Base-by-base conservation (phyloP, 2,797 vertebrate genomes). In the Pipistrellus nathusii region DNA sequence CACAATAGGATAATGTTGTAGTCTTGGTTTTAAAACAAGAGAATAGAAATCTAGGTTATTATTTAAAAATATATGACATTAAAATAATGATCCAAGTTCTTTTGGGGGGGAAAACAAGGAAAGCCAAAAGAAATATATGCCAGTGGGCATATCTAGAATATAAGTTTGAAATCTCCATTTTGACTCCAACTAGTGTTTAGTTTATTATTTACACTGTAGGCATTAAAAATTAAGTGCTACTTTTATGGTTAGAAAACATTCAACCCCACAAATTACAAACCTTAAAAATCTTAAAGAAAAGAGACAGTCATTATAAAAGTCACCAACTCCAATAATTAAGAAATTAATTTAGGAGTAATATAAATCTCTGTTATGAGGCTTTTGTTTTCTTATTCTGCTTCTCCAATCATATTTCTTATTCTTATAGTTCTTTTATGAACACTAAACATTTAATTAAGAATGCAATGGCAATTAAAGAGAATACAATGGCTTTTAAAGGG, bases 41-140 rank as follows among this genome's bases (percentile, higher is more conserved):
- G 20, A 59, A 85, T n/a, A 88, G 55, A 94, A 92, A 83, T 68
- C 14, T 72, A 91, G 59, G 30, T 30, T 85, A 94, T 88, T 73
- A 18, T 55, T 55, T 21, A 8, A 21, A 55, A 21, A 55, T 55
- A 20, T 55, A 55, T 84, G 32, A 44, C 44, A 27, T 44, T 75
- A 41, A 38, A 93, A 82, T 76, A 88, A 89, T 81, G 20, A 10
- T 57, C 92, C 5, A 55, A 51, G 77, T 25, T 57, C 14, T 59
- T 27, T 59, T 27, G 10, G 48, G 5, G 51, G 11, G 12, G 6
- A 6, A n/a, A 10, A 48, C 25, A 17, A 4, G 62, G 77, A 66
- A 76, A 69, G 30, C 41, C 5, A 66, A 90, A 87, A 92, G 17
- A 46, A 41, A 62, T 15, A 62, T 15, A 53, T 55, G 48, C 3